Conservation (phyloP, 2,888 invertebrate species). For the Cosmia trapezina region DNA sequence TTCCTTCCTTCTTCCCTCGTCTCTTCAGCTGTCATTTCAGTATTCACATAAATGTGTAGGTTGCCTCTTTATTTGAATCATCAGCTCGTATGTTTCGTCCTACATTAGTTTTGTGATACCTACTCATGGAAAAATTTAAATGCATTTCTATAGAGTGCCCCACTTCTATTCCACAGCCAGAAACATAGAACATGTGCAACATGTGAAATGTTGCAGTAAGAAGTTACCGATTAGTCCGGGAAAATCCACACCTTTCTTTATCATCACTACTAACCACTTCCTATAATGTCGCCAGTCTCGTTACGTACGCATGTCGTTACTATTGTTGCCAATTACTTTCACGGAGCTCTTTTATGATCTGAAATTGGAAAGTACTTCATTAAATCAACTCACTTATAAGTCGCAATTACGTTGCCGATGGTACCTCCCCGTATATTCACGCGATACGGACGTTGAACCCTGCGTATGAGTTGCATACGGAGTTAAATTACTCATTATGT, state of each 20-base stretch:
- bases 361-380: conserved; percentile 86
- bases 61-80: not conserved
- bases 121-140: not conserved
- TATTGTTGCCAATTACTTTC: conserved; percentile 79
- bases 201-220: conserved; percentile 1
- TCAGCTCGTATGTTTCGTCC: not conserved
- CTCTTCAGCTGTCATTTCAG: not conserved
- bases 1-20: not conserved
- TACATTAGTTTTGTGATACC: not conserved
- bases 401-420: conserved; percentile 74
- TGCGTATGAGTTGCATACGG: conserved; percentile 49
- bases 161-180: not conserved
- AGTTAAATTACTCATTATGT: conserved; percentile 46
- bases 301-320: conserved; percentile 50
- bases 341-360: conserved; percentile 79
- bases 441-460: conserved; percentile 71
- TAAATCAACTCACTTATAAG: conserved; percentile 74
- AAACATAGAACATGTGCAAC: conserved; percentile 18
- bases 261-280: conserved; percentile 50
- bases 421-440: conserved; percentile 66
- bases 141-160: not conserved
- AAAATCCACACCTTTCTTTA: conserved; percentile 42
- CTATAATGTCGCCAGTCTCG: conserved; percentile 51
- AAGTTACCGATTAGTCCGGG: conserved; percentile 14
- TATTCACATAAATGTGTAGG: not conserved